These are phyloP conservation scores for Lycaena phlaeas DNA, from an alignment of 2,888 invertebrate genomes.

Conservation along the genomic window DNA sequence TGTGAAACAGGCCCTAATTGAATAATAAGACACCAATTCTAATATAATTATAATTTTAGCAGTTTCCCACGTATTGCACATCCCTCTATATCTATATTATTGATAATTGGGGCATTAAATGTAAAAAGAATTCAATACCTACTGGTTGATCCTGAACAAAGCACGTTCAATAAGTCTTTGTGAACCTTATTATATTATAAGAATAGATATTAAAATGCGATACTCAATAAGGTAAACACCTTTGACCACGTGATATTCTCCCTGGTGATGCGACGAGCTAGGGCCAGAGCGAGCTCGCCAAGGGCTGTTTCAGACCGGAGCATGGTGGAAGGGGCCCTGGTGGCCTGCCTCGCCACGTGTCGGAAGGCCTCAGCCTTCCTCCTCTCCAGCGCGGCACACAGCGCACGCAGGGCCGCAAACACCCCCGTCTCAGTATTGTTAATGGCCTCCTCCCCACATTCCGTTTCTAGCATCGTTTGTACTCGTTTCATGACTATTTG, in stretches of 20 bases:
- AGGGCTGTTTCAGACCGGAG: constrained; percentile 75
- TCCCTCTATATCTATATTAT: no score
- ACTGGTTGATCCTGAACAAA: no score
- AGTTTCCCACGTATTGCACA: no score
- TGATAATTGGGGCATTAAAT: no score
- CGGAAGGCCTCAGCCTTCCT: constrained; percentile 83
- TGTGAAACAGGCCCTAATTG: no score
- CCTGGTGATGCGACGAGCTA: constrained; percentile 81
- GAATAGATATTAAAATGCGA: no score
- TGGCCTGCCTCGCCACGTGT: constrained; percentile 81
- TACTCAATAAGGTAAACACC: no score
- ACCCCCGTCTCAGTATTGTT: constrained; percentile 60
- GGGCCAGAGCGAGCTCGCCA: constrained; percentile 76
- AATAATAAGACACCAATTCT: no score
- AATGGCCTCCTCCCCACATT: constrained; percentile 66
- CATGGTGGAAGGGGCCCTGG: constrained; percentile 72
- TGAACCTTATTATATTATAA: no score
- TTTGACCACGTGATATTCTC: constrained; percentile 86
- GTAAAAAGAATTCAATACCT: no score
- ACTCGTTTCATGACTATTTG: constrained; percentile 61
- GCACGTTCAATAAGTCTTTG: no score
- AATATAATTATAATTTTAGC: no score
- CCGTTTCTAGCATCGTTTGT: constrained; percentile 65
- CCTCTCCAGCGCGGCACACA: constrained; percentile 82
- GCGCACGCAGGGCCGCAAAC: constrained; percentile 51